Conservation (phyloP, 2,888 invertebrate species). For the Heliconius aoede region DNA sequence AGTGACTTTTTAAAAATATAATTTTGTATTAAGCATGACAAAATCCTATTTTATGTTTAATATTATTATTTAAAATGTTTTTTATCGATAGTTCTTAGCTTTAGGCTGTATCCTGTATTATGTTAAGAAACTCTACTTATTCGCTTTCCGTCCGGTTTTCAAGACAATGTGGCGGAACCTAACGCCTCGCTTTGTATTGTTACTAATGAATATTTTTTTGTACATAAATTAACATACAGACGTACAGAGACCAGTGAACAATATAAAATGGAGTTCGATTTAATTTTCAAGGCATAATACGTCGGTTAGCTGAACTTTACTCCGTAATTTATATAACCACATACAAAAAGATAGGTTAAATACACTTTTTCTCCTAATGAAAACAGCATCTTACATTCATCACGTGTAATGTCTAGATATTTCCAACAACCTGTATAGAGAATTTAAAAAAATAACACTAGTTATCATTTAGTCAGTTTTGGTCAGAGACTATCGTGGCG, state of each 20-base stretch:
- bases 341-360: neutral
- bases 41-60: neutral
- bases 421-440: neutral
- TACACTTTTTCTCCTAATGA: neutral
- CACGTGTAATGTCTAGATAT: neutral
- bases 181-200: neutral
- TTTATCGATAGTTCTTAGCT: neutral
- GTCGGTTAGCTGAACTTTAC: too few relatives aligned
- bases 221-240: neutral
- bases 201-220: neutral
- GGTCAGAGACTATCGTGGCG: too few relatives aligned
- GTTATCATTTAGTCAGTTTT: too few relatives aligned
- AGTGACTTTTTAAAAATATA: neutral
- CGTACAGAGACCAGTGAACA: too few relatives aligned
- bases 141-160: neutral
- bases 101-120: neutral
- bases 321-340: neutral
- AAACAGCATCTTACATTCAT: neutral
- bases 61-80: neutral
- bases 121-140: neutral
- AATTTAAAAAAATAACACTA: neutral
- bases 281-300: neutral
- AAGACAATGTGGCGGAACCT: neutral
- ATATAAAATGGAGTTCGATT: too few relatives aligned
- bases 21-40: neutral